phyloP scores from a whole-genome alignment of 2,888 invertebrate genomes.

The Sturmia bella region DNA sequence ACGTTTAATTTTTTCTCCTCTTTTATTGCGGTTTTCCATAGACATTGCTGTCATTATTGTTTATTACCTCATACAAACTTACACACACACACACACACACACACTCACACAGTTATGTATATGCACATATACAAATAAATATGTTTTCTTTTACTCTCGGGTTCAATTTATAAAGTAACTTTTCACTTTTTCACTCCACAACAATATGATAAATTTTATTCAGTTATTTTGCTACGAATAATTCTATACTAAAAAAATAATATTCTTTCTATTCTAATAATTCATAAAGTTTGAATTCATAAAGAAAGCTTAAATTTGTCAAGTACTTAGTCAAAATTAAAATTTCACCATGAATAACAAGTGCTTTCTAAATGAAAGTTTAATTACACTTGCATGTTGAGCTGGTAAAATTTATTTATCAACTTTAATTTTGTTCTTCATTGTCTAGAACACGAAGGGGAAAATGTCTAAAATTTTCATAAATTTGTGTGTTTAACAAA shows the following conservation, averaged over 20 bases:
- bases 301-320: constrained; percentile 34
- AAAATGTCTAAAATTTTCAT: too few species aligned
- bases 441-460: too few species aligned
- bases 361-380: not conserved
- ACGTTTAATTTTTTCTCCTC: constrained; percentile 42
- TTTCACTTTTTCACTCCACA: too few species aligned
- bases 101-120: not conserved
- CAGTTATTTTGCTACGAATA: not conserved
- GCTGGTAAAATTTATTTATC: too few species aligned
- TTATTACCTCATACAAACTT: constrained; percentile 43
- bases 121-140: too few species aligned
- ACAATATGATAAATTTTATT: too few species aligned
- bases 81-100: too few species aligned
- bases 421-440: too few species aligned
- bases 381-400: not conserved
- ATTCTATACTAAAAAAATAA: not conserved
- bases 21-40: constrained; percentile 44
- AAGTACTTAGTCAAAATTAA: constrained; percentile 56
- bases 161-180: constrained; percentile 45
- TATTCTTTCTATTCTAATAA: not conserved
- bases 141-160: constrained; percentile 48
- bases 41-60: constrained; percentile 59
- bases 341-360: constrained; percentile 36
- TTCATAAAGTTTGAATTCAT: constrained; percentile 12
- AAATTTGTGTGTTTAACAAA: too few species aligned